Conservation (phyloP, 1,140 invertebrate genomes). For the Yoshiicerus persimilis region DNA sequence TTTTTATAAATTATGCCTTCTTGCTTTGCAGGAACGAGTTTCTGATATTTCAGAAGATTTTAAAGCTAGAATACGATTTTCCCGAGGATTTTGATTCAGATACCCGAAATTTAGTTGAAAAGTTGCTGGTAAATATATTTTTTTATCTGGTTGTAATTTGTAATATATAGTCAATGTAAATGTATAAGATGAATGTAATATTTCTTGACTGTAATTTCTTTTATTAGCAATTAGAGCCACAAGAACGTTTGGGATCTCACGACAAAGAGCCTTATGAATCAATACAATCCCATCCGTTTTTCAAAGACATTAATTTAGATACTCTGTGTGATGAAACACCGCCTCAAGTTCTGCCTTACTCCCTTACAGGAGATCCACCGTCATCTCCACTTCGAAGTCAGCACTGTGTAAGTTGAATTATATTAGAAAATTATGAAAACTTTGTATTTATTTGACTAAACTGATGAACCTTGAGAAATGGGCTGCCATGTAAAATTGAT, state of each 20-base stretch:
- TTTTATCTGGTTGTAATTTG: constrained; percentile 18
- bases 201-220: constrained; percentile 24
- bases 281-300: constrained; percentile 83
- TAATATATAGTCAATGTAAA: background rate
- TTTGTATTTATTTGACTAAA: too few relatives aligned
- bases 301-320: constrained; percentile 80
- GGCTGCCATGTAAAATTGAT: too few relatives aligned
- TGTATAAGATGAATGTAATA: too few relatives aligned
- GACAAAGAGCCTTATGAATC: constrained; percentile 76
- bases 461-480: background rate
- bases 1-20: constrained; percentile 16
- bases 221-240: constrained; percentile 68
- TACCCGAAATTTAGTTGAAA: constrained; percentile 72
- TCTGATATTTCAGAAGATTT: constrained; percentile 94
- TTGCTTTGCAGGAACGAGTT: constrained; percentile 77
- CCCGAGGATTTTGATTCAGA: constrained; percentile 83
- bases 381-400: background rate
- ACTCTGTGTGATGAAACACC: constrained; percentile 74
- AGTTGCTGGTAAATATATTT: constrained; percentile 72
- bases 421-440: too few relatives aligned
- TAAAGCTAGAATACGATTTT: constrained; percentile 87
- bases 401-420: background rate
- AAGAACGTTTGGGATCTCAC: constrained; percentile 76
- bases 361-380: constrained; percentile 55
- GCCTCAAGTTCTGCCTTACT: constrained; percentile 80